phyloP scores from a whole-genome alignment of 2,797 vertebrate species.

The Vireo griseus region DNA sequence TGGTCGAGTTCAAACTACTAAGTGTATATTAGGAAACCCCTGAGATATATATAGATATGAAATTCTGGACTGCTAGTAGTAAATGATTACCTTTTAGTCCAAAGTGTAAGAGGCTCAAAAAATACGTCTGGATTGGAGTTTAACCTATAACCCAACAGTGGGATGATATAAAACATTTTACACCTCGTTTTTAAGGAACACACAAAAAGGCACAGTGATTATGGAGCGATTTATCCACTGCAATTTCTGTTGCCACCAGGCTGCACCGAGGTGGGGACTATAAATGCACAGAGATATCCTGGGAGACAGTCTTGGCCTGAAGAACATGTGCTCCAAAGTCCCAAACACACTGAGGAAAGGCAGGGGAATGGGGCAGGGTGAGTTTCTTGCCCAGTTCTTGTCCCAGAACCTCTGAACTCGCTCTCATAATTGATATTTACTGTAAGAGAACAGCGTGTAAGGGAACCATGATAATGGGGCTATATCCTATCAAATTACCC shows the following conservation, averaged over 20 bases:
- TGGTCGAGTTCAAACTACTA: slow-evolving; percentile 68
- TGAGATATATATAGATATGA: slow-evolving; percentile 58
- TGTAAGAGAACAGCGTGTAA: background rate
- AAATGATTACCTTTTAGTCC: slow-evolving; percentile 46
- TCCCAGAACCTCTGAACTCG: background rate
- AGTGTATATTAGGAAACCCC: slow-evolving; percentile 62
- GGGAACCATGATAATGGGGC: no score
- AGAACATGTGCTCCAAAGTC: fast-evolving
- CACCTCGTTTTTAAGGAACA: background rate
- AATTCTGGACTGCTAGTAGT: slow-evolving; percentile 45
- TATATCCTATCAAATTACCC: background rate
- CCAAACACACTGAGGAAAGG: background rate
- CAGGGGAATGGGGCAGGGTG: fast-evolving
- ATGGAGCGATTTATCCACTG: background rate
- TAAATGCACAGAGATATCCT: background rate
- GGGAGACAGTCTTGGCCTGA: background rate
- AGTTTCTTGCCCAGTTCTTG: background rate
- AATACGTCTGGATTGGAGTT: background rate
- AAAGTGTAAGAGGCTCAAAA: slow-evolving; percentile 15
- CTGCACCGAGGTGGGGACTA: fast-evolving
- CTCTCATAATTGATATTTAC: background rate
- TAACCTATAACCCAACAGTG: background rate
- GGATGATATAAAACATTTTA: background rate
- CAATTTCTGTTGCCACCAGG: background rate
- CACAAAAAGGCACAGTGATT: background rate